Evolutionary conservation across 1,140 invertebrate genomes (phyloP), one percentile per base, ranked within the genome.

Genomic region (Drosophila truncata): DNA sequence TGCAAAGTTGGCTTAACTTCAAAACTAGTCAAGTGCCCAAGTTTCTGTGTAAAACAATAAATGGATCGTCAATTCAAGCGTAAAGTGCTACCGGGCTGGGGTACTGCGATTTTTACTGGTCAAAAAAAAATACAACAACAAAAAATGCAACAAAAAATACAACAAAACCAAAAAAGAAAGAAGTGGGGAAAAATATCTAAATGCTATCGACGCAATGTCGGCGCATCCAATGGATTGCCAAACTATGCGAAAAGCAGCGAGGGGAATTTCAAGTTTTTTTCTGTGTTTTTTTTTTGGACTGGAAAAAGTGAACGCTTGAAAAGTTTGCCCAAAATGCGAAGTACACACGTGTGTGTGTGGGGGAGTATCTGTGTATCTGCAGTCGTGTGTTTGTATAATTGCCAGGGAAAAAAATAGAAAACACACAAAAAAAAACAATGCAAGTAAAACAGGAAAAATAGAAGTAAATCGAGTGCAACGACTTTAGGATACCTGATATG

Each of bases 21-120:
- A 37, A 8, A 25, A 23, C 31, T n/a, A 13, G 20, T 10, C 20
- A 57, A 39, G 52, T 37, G 10, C n/a, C 31, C 50, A 54, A 52
- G 31, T 54, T 54, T 35, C 52, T 54, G 52, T 54, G 50, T 54
- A 69, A 54, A 55, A 70, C 66, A 67, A 69, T 66, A 70, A 67
- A 70, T 42, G 64, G 35, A 70, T 87, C 71, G 83, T 70, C 80
- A 86, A 86, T 86, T 87, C 76, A 86, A 80, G 76, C 74, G 71
- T 69, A 79, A 86, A 81, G 61, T 78, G 62, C 74, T 78, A 49
- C 33, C 70, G 44, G 18, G 10, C 35, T 50, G 13, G 1, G 13
- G 14, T 55, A 44, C 54, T 46, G 54, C 71, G 64, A 83, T 85
- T 73, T 85, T 78, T 66, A 54, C 61, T 65, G 42, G 62, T 50